phyloP scores from a whole-genome alignment of 2,888 invertebrate genomes.

The Acleris holmiana region DNA sequence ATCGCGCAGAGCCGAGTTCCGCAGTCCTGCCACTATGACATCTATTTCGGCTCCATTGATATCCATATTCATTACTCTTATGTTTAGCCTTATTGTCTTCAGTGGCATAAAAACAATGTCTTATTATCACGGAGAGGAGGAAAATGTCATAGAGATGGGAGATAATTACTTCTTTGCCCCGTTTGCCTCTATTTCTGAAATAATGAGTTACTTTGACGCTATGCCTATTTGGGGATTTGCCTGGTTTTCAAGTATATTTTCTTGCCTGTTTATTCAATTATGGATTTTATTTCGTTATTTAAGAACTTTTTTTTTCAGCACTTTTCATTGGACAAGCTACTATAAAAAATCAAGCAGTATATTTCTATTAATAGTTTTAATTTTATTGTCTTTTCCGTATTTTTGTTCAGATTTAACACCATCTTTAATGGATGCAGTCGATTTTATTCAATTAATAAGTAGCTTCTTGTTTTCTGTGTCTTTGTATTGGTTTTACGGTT shows the following conservation, averaged over 20 bases:
- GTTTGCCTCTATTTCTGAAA: constrained; percentile 67
- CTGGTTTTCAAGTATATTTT: constrained; percentile 65
- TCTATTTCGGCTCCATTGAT: constrained; percentile 61
- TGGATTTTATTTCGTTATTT: constrained; percentile 65
- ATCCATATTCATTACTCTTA: constrained; percentile 54
- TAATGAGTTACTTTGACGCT: constrained; percentile 65
- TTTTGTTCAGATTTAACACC: constrained; percentile 67
- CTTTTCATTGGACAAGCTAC: constrained; percentile 43
- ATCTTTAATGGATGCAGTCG: constrained; percentile 57
- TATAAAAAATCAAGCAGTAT: constrained; percentile 52
- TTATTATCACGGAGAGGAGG: constrained; percentile 72
- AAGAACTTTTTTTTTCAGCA: constrained; percentile 50
- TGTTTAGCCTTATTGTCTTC: constrained; percentile 60
- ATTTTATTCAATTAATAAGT: constrained; percentile 63
- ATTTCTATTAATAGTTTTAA: constrained; percentile 49
- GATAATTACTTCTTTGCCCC: constrained; percentile 55
- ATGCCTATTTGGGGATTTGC: constrained; percentile 62
- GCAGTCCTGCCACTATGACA: constrained; percentile 74
- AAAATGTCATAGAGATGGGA: constrained; percentile 65
- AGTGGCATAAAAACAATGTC: constrained; percentile 72
- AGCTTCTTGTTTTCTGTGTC: constrained; percentile 64
- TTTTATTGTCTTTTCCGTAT: constrained; percentile 61
- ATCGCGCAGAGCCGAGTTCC: constrained; percentile 63
- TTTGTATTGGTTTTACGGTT: constrained; percentile 74
- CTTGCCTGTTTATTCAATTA: constrained; percentile 61